Base-by-base conservation (phyloP, 92 coral and sea anemone genomes). In the Parazoanthus swiftii region DNA sequence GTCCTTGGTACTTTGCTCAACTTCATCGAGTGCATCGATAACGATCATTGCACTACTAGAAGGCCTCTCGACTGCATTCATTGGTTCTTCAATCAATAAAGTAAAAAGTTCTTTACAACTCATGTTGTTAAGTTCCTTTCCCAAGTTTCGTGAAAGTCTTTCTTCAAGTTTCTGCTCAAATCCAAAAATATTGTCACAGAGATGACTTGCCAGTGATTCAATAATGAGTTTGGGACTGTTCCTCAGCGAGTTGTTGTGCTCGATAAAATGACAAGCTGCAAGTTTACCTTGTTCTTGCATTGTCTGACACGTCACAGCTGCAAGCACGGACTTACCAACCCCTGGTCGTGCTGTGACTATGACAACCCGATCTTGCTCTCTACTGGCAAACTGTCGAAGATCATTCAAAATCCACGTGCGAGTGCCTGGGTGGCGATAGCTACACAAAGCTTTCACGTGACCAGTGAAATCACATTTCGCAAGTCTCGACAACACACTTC, bases 251-350 rank as follows among this genome's bases (percentile, higher is more conserved):
- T 93, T 83, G 39, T 89, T 90, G 86, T 91, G 89, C 35, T 91
- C 90, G 74, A 90, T 91, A 79, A 93, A 93, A 81, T 91, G 94
- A 66, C 89, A 63, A 76, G 88, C 95, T 50, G 92, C 95, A n/a
- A 93, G 89, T 3, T 76, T 48, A 0, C 82, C 83, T 29, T 80
- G 65, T 6, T 89, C 51, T 16, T 66, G 77, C 90, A 91, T 89
- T 42, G 37, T 79, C 63, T 89, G 74, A 72, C 95, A 93, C 3
- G 88, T 36, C 63, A 79, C 51, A 38, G 93, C 95, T 33, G 94
- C 92, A 71, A 93, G 85, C 14, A 93, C 94, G 9, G 95, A 86
- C 80, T 93, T 93, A 23, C 95, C 95, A 90, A 93, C 92, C 5
- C 95, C 95, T 68, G 95, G 92, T 80, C 79, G 77, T 21, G 91